phyloP scores from a whole-genome alignment of 2,113 vertebrate species.

The Eulemur macaco region DNA sequence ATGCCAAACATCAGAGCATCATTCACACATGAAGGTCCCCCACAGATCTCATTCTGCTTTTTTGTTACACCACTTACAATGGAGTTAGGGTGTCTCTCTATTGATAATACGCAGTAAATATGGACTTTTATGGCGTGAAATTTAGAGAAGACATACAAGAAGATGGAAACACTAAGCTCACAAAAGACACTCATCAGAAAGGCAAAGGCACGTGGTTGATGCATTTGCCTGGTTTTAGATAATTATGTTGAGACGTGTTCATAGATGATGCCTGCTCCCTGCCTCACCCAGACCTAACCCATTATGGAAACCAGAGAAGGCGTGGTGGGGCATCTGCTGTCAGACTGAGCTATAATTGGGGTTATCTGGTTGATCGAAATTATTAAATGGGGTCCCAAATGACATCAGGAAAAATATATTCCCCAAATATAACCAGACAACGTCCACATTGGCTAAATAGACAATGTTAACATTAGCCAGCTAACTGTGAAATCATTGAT shows the following conservation, averaged over 20 bases:
- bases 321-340: not conserved
- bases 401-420: not conserved
- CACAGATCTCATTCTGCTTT: not conserved
- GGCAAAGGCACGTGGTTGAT: not conserved
- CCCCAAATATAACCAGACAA: not conserved
- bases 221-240: not conserved
- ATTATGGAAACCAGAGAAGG: not conserved
- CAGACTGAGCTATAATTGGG: not conserved
- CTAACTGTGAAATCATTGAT: not conserved
- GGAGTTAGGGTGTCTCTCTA: not conserved
- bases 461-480: not conserved
- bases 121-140: not conserved
- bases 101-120: not conserved
- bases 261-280: not conserved
- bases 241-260: not conserved
- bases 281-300: not conserved
- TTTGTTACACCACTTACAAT: not conserved
- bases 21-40: not conserved
- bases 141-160: not conserved
- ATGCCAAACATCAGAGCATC: not conserved
- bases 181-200: not conserved
- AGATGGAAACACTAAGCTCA: not conserved
- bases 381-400: not conserved
- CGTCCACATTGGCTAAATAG: not conserved
- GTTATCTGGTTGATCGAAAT: not conserved